Evolutionary conservation across 2,888 invertebrate species (phyloP), one percentile per base, ranked within the genome.

Genomic region (Xestia c-nigrum): DNA sequence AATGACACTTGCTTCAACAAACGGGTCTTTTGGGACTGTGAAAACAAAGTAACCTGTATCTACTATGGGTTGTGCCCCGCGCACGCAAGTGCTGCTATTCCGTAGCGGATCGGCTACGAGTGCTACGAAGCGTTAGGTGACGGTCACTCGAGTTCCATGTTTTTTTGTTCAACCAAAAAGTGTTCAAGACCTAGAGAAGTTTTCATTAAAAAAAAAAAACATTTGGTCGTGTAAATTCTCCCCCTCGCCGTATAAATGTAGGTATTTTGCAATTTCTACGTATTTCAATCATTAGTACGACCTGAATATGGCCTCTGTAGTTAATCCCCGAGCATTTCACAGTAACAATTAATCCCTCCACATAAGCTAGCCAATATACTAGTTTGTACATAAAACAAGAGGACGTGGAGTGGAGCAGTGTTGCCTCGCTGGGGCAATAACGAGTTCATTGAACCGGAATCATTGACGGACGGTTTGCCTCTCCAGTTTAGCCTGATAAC

Each of bases 401-500:
- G 72, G 78, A 46, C 68, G 64, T 69, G 31, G 72, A 83, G 79
- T 64, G 79, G 65, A 61, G 57, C 69, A 50, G 66, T 69, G 43
- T 55, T 72, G 78, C 78, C 72, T 47, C 65, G 21, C 40, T 9
- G 73, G 76, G 75, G 87, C 87, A 90, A 90, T 90, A 90, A 87
- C 83, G 47, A 75, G 90, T 84, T 90, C 90, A 91, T 85, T 91
- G 89, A 90, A 81, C 89, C 84, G 88, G 86, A 89, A 88, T 76
- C 80, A 83, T 83, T 89, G 90, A 89, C 84, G 85, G 85, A 86
- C 87, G 83, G 70, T 74, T 52, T 59, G 80, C 75, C 86, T 84
- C 75, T 79, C 47, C 72, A 74, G 74, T 79, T 78, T 71, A 66
- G 76, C 64, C 64, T 46, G 74, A 85, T 78, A 83, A 81, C 70